A percentile compares a stretch with the other conserved stretches of the same genome.
phyloP scores from a whole-genome alignment of 2,888 invertebrate genomes.

The Leptinotarsa rubiginosa region DNA sequence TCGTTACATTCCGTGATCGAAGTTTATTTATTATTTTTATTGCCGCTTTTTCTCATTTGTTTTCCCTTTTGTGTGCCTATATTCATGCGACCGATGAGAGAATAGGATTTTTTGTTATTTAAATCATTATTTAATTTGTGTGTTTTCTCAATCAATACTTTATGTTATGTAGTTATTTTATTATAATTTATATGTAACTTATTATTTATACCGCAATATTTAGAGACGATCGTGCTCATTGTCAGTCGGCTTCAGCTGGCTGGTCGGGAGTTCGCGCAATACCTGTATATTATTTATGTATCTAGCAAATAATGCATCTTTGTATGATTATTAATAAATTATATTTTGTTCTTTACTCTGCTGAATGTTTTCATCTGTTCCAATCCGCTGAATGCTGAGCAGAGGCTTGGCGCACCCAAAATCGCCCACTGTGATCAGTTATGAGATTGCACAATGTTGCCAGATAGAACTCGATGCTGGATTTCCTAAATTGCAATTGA shows the following conservation, averaged over 20 bases:
- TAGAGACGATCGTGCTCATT: conserved; percentile 64
- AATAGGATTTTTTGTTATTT: conserved; percentile 66
- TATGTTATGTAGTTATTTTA: conserved; percentile 68
- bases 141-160: conserved; percentile 65
- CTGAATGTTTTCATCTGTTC: conserved; percentile 26
- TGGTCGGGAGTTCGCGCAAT: conserved; percentile 56
- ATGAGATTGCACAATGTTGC: conserved; percentile 18
- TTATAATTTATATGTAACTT: conserved; percentile 69
- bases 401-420: conserved; percentile 26
- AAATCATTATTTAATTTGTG: conserved; percentile 67
- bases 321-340: conserved; percentile 68
- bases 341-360: conserved; percentile 64
- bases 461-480: background rate
- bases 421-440: conserved; percentile 26
- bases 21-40: conserved; percentile 62
- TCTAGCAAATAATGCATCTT: conserved; percentile 64
- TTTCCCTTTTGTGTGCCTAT: conserved; percentile 56
- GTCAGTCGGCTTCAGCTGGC: conserved; percentile 48
- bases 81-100: conserved; percentile 62
- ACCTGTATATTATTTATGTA: conserved; percentile 66
- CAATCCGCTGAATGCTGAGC: conserved; percentile 26
- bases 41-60: conserved; percentile 59
- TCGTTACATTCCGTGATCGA: conserved; percentile 63
- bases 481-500: conserved; percentile 1
- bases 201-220: conserved; percentile 67